phyloP scores from a whole-genome alignment of 2,113 vertebrate genomes.

The Aphelocoma coerulescens region DNA sequence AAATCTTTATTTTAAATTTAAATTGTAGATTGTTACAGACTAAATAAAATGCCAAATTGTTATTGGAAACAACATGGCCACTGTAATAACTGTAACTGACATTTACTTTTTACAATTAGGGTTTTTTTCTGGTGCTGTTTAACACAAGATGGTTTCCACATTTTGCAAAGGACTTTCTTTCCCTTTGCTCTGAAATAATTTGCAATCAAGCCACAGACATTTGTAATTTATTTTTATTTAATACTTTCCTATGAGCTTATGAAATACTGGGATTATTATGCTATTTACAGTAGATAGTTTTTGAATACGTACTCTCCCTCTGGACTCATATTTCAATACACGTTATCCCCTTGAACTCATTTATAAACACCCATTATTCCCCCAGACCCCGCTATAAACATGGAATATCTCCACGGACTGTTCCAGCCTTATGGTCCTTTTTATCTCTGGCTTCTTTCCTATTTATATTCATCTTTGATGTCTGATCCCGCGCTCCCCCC shows the following conservation, averaged over 20 bases:
- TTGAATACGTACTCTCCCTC: slow-evolving; percentile 42
- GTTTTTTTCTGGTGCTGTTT: slow-evolving; percentile 74
- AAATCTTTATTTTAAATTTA: slow-evolving; percentile 85
- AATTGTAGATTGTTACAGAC: slow-evolving; percentile 86
- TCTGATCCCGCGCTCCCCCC: background rate
- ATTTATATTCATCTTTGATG: slow-evolving; percentile 27
- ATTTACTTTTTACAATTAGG: slow-evolving; percentile 82
- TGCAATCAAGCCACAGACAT: slow-evolving; percentile 68
- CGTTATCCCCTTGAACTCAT: slow-evolving; percentile 63
- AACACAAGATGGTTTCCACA: slow-evolving; percentile 78
- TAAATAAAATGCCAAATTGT: slow-evolving; percentile 87
- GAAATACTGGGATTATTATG: slow-evolving; percentile 66
- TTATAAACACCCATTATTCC: slow-evolving; percentile 60
- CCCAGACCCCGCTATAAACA: slow-evolving; percentile 44
- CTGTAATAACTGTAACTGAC: slow-evolving; percentile 79
- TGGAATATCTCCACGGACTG: slow-evolving; percentile 20
- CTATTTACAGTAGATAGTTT: slow-evolving; percentile 65
- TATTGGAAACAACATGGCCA: slow-evolving; percentile 83
- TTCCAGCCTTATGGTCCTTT: slow-evolving; percentile 36
- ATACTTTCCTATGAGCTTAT: slow-evolving; percentile 69
- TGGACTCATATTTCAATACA: slow-evolving; percentile 59
- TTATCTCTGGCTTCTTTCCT: slow-evolving; percentile 46
- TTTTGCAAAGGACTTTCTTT: slow-evolving; percentile 39
- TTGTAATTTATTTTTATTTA: slow-evolving; percentile 75
- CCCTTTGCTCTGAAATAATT: slow-evolving; percentile 63